Conservation (phyloP, 2,888 invertebrate genomes). For the Girardia tigrina region DNA sequence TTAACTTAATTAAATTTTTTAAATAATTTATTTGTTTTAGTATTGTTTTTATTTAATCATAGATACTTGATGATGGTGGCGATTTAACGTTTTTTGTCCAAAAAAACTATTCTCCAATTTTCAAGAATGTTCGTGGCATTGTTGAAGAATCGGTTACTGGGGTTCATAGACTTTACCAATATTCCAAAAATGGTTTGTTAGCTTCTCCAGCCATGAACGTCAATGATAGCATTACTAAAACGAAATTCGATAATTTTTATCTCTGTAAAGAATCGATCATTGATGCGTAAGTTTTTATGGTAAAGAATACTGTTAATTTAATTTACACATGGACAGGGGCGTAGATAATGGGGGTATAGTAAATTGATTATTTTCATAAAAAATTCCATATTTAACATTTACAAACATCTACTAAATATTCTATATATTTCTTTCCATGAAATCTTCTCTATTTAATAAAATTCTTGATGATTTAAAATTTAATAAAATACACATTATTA, state of each 20-base stretch:
- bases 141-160: constrained; percentile 94
- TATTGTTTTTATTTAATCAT: too few relatives aligned
- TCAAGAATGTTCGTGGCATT: constrained; percentile 76
- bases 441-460: too few relatives aligned
- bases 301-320: neutral
- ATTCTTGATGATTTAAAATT: too few relatives aligned
- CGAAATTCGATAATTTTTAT: constrained; percentile 89
- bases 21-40: too few relatives aligned
- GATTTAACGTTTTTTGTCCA: constrained; percentile 89
- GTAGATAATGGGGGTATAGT: too few relatives aligned
- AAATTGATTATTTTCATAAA: too few relatives aligned
- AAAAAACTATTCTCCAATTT: constrained; percentile 80
- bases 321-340: too few relatives aligned
- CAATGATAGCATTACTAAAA: constrained; percentile 92
- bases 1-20: too few relatives aligned
- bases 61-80: constrained; percentile 83
- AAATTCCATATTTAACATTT: neutral
- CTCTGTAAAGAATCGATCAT: constrained; percentile 81
- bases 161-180: constrained; percentile 88
- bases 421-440: too few relatives aligned
- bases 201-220: constrained; percentile 95
- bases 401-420: neutral
- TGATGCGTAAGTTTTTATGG: constrained; percentile 57
- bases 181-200: constrained; percentile 79
- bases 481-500: too few relatives aligned